Percentiles rank a stretch among this genome's conserved stretches.
These are phyloP conservation scores for Rhagologus leucostigma DNA, from an alignment of 2,113 vertebrate species.

Conservation along the genomic window DNA sequence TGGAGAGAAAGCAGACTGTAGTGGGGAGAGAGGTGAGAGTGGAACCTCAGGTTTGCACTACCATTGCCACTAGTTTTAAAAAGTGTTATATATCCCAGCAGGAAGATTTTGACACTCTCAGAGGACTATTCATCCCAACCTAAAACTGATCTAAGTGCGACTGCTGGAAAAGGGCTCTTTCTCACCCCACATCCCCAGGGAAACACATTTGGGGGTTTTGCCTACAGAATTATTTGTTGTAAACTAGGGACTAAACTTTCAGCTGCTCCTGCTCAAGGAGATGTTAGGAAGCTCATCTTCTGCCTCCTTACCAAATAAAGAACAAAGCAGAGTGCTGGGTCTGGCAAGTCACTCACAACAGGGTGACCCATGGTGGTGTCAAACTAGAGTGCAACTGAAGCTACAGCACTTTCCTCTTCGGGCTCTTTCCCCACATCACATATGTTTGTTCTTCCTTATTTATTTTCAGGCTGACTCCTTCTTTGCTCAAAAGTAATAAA, in stretches of 20 bases:
- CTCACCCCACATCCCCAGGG: neutral
- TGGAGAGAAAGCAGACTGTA: neutral
- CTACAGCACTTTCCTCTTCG: neutral
- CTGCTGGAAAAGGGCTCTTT: neutral
- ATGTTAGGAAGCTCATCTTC: neutral
- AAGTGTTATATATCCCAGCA: neutral
- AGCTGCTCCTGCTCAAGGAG: neutral
- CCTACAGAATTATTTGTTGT: neutral
- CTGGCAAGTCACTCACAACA: neutral
- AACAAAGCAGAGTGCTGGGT: neutral
- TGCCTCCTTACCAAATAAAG: neutral
- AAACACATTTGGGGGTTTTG: neutral
- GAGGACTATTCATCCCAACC: neutral
- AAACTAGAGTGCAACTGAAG: accelerated
- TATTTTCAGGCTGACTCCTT: neutral
- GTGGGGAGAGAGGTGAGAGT: neutral
- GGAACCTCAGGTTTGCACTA: neutral
- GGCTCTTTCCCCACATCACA: neutral
- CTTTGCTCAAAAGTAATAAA: neutral
- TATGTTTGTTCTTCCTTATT: neutral
- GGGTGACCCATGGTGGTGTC: neutral
- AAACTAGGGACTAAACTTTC: neutral
- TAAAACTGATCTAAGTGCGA: neutral
- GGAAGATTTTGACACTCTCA: neutral
- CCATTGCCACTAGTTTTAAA: neutral